Evolutionary conservation across 2,888 invertebrate genomes (phyloP), one percentile per base, ranked within the genome.

Genomic region (Euplexia lucipara): DNA sequence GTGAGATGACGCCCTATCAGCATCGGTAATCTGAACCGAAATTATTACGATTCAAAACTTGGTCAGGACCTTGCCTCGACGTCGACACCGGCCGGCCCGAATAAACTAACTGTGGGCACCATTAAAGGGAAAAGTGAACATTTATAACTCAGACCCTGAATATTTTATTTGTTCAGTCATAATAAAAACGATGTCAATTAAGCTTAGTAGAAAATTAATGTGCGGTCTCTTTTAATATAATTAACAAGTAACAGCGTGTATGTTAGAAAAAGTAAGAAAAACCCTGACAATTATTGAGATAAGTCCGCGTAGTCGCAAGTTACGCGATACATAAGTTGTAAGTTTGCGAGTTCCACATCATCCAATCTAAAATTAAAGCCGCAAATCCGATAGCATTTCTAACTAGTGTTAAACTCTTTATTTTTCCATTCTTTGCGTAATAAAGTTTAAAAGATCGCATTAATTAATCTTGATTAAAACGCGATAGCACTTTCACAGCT

Each of bases 31-130:
- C 95, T 94, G 93, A 95, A 88, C 92, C 93, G 93, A 92, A 95
- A 95, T 95, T 95, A 95, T 95, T 95, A 95, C 93, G 93, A 95
- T 93, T 94, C 93, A 92, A 92, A 95, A 95, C 92, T 95, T 95
- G 94, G 94, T 92, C 93, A 93, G 91, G 91, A 91, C 90, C 92
- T 92, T 91, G 91, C 86, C 74, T 82, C 83, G 80, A 75, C 84
- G 84, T 85, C 83, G 83, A 79, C 84, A 83, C 75, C 84, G 86
- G 90, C 90, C 90, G 86, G 90, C 90, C 90, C 90, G 88, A 90
- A 91, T 90, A 91, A 85, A 87, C 81, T 82, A 90, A 90, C 91
- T 88, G 87, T 86, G 90, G 88, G 78, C 84, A 90, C 91, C 92
- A 92, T 92, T 93, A 92, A 92, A 89, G 82, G 86, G 86, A 88